These are phyloP conservation scores for Xiphophorus maculatus DNA, from an alignment of 2,113 vertebrate genomes.

Conservation along the genomic window DNA sequence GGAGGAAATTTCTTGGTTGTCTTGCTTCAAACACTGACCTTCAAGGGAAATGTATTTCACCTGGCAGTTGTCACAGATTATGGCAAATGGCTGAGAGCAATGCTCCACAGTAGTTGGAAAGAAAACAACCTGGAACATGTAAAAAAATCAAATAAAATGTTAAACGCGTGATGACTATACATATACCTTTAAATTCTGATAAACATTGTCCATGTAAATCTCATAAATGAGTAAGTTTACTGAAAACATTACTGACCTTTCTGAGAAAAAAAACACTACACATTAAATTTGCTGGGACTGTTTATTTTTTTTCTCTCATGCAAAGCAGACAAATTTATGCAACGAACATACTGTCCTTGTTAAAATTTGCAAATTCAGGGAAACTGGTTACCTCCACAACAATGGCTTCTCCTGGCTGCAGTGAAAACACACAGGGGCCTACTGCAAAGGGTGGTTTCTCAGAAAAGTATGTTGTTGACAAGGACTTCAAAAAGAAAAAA, in stretches of 20 bases:
- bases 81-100: slow-evolving; percentile 76
- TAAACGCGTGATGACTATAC: neutral
- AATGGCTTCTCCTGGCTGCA: slow-evolving; percentile 82
- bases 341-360: neutral
- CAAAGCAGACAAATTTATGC: neutral
- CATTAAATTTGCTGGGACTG: too few relatives aligned
- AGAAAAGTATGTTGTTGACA: slow-evolving; percentile 74
- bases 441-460: slow-evolving; percentile 88
- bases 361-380: neutral
- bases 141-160: neutral
- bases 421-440: slow-evolving; percentile 82
- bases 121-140: slow-evolving; percentile 85
- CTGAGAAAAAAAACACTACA: neutral
- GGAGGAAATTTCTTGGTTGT: neutral
- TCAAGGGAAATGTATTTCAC: slow-evolving; percentile 82
- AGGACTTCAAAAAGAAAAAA: slow-evolving; percentile 69
- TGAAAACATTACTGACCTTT: neutral
- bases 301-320: neutral
- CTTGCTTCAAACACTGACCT: slow-evolving; percentile 75
- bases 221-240: neutral
- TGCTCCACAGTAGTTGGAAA: slow-evolving; percentile 80
- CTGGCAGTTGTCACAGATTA: slow-evolving; percentile 91
- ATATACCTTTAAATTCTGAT: neutral
- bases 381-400: slow-evolving; percentile 83
- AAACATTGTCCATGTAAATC: neutral